These are phyloP conservation scores for Sciurus vulgaris DNA, from an alignment of 2,797 vertebrate genomes.

Conservation along the genomic window DNA sequence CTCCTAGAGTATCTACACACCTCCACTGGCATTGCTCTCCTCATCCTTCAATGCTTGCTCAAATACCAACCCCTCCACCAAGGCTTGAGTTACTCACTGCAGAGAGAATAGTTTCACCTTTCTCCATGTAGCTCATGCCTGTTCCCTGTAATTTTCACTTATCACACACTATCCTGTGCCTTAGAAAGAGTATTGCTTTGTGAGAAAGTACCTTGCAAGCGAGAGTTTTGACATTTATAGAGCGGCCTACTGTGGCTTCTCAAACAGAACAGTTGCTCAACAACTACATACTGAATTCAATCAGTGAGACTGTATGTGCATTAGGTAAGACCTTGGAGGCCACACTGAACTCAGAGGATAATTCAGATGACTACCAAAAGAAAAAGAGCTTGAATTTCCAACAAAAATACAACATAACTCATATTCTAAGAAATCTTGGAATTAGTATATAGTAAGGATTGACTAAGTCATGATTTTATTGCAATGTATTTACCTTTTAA, in stretches of 20 bases:
- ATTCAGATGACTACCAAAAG: neutral
- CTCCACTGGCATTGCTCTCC: neutral
- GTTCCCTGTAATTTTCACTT: neutral
- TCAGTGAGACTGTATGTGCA: neutral
- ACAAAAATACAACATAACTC: neutral
- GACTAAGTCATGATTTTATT: constrained; percentile 49
- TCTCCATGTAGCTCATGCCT: neutral
- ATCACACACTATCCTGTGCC: neutral
- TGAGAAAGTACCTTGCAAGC: neutral
- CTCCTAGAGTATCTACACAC: neutral
- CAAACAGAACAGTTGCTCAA: constrained; percentile 28
- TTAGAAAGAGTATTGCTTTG: constrained; percentile 3
- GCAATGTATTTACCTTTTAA: constrained; percentile 62
- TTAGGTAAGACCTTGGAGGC: neutral
- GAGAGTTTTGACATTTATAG: neutral
- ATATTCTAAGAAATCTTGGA: constrained; percentile 15
- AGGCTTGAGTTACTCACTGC: neutral
- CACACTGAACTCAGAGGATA: neutral
- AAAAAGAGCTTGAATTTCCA: constrained; percentile 2
- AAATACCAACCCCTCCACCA: neutral
- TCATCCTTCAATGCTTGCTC: neutral
- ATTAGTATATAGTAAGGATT: constrained; percentile 47
- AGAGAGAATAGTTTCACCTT: neutral
- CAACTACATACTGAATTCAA: neutral
- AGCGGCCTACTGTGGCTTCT: neutral